phyloP scores from a whole-genome alignment of 92 coral and sea anemone genomes.

The Phenganax marumi region DNA sequence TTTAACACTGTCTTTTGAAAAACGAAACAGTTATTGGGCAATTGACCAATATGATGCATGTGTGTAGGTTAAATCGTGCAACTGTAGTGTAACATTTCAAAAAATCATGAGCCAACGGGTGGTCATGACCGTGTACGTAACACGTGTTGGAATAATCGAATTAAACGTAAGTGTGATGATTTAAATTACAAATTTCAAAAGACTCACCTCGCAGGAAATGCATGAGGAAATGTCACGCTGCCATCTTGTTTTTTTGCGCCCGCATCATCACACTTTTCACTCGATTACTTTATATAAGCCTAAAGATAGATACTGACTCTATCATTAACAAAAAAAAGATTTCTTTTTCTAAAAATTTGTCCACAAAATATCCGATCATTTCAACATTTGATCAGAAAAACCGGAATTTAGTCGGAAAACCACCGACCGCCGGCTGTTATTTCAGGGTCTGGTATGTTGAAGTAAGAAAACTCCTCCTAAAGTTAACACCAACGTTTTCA shows the following conservation, averaged over 20 bases:
- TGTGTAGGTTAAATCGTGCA: too few relatives aligned
- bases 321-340: too few relatives aligned
- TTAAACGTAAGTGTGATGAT: not conserved
- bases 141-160: not conserved
- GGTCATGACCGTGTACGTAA: too few relatives aligned
- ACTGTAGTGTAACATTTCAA: too few relatives aligned
- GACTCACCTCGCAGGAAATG: not conserved
- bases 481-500: too few relatives aligned
- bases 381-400: too few relatives aligned
- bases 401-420: too few relatives aligned
- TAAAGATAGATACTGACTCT: not conserved
- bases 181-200: not conserved
- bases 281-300: not conserved
- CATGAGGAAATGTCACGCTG: not conserved
- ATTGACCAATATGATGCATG: not conserved
- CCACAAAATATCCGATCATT: too few relatives aligned
- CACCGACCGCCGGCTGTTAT: too few relatives aligned
- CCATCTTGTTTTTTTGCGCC: constrained; percentile 22
- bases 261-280: too few relatives aligned
- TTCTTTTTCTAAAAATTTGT: too few relatives aligned
- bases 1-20: constrained; percentile 7
- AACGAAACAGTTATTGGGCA: not conserved
- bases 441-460: constrained; percentile 12
- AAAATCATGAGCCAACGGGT: too few relatives aligned
- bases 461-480: not conserved